Evolutionary conservation across 2,797 vertebrate genomes (phyloP).

Genomic region (Etheostoma nigrum): DNA sequence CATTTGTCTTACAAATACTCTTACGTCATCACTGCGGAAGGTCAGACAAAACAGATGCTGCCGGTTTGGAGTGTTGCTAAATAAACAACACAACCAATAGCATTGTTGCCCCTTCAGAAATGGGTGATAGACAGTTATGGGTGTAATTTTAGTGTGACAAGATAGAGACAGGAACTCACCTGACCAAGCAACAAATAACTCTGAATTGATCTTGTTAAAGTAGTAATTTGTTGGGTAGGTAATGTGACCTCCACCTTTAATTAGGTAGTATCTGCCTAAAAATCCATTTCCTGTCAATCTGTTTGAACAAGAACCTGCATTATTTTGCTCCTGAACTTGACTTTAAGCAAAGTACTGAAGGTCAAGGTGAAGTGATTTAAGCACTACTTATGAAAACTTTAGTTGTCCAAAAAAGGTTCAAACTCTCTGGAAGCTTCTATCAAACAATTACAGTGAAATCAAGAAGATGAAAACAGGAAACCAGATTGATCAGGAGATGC

Average conservation of each 20-base stretch:
- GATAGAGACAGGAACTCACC: constrained; percentile 71
- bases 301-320: constrained; percentile 42
- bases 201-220: constrained; percentile 34
- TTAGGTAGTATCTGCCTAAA: constrained; percentile 52
- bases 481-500: constrained; percentile 72
- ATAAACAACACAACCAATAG: constrained; percentile 60
- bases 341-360: background rate
- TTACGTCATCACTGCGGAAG: constrained; percentile 81
- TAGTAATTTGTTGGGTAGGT: constrained; percentile 47
- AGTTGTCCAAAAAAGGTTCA: constrained; percentile 13
- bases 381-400: background rate
- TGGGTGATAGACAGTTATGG: constrained; percentile 75
- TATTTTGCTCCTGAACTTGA: constrained; percentile 13
- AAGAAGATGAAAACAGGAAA: constrained; percentile 32
- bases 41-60: constrained; percentile 80
- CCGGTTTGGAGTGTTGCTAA: constrained; percentile 52
- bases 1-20: constrained; percentile 55
- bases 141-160: constrained; percentile 64
- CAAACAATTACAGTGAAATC: constrained; percentile 29
- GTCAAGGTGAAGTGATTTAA: background rate
- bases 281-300: constrained; percentile 69
- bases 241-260: constrained; percentile 53
- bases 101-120: constrained; percentile 81
- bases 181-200: constrained; percentile 66
- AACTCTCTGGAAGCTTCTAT: constrained; percentile 12